phyloP scores from a whole-genome alignment of 1,140 invertebrate genomes.

The Drosophila erecta region DNA sequence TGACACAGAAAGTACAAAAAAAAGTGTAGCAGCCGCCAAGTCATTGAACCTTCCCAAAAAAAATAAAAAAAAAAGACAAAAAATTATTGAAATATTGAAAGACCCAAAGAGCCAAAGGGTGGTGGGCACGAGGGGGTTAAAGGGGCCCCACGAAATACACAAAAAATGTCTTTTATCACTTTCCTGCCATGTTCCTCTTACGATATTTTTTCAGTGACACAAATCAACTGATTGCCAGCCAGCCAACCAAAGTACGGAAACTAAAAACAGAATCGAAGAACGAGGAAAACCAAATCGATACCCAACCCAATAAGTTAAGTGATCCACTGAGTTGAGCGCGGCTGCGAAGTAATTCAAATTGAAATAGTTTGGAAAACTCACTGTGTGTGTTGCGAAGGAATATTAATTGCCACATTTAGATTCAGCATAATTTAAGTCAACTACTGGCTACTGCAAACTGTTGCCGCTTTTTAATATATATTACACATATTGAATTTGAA shows the following conservation, averaged over 20 bases:
- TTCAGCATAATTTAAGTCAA: too few species aligned
- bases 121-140: neutral
- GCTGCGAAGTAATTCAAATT: neutral
- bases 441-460: too few species aligned
- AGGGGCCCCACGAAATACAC: slow-evolving; percentile 4
- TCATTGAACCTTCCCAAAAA: slow-evolving; percentile 63
- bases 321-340: slow-evolving; percentile 7
- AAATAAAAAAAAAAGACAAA: neutral
- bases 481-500: too few species aligned
- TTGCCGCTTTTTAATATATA: too few species aligned
- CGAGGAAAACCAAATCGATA: slow-evolving; percentile 27
- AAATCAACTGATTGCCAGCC: slow-evolving; percentile 57
- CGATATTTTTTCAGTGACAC: slow-evolving; percentile 32
- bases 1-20: slow-evolving; percentile 8
- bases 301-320: slow-evolving; percentile 31
- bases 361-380: neutral
- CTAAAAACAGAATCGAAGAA: neutral
- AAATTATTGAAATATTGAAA: slow-evolving; percentile 70
- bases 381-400: too few species aligned
- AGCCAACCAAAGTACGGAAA: slow-evolving; percentile 26
- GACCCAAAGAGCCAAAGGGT: slow-evolving; percentile 22
- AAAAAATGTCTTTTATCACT: slow-evolving; percentile 37
- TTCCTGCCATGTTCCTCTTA: slow-evolving; percentile 31
- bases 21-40: slow-evolving; percentile 56
- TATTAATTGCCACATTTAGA: too few species aligned